Percentiles rank a stretch among this genome's conserved stretches.
These are phyloP conservation scores for Lethrus apterus DNA, from an alignment of 1,140 invertebrate species.

Conservation along the genomic window DNA sequence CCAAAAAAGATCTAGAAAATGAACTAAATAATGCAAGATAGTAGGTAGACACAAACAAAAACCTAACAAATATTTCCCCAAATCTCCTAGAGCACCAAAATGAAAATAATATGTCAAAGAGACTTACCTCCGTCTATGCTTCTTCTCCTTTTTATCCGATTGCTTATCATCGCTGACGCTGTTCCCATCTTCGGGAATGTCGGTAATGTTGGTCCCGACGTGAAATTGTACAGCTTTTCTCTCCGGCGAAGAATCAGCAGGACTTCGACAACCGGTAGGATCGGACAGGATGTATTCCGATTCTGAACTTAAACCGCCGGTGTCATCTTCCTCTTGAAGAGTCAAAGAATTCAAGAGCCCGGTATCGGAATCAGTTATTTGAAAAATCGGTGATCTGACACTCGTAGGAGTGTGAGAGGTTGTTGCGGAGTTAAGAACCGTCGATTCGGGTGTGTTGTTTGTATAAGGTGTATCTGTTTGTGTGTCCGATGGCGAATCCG, in stretches of 20 bases:
- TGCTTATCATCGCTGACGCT: too few relatives aligned
- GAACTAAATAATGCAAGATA: too few relatives aligned
- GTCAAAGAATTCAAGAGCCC: constrained; percentile 28
- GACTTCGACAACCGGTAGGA: constrained; percentile 29
- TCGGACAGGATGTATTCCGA: constrained; percentile 39
- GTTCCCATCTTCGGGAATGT: neutral
- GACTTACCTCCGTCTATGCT: constrained; percentile 14
- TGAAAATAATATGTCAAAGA: neutral
- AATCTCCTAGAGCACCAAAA: too few relatives aligned
- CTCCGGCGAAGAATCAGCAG: constrained; percentile 26
- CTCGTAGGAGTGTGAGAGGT: constrained; percentile 23
- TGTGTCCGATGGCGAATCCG: constrained; percentile 24
- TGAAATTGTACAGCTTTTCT: constrained; percentile 40
- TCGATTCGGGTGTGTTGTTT: constrained; percentile 13
- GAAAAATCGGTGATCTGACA: constrained; percentile 18
- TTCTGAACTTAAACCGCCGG: constrained; percentile 32
- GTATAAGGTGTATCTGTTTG: constrained; percentile 13
- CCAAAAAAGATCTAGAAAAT: too few relatives aligned
- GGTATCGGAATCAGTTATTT: constrained; percentile 29
- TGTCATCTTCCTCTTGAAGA: constrained; percentile 24
- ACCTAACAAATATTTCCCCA: too few relatives aligned
- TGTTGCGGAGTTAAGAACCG: constrained; percentile 15
- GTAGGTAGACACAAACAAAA: too few relatives aligned
- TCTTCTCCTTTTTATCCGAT: constrained; percentile 12
- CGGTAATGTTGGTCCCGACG: neutral